These are phyloP conservation scores for Imbricaverruca yamaguchii DNA, from an alignment of 2,888 invertebrate species.

Conservation along the genomic window DNA sequence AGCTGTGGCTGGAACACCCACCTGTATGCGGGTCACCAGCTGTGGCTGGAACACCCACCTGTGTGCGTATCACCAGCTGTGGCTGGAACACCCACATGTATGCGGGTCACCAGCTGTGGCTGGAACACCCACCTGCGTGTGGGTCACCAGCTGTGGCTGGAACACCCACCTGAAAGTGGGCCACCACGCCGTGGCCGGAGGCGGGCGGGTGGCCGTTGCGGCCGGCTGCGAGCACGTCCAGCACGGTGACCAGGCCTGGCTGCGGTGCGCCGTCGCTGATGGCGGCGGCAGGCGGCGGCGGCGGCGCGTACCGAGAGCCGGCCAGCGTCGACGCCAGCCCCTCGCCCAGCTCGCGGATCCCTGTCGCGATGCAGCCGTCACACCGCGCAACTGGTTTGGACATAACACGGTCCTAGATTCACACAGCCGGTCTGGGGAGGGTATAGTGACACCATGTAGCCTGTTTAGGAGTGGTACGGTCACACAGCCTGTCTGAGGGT, in stretches of 20 bases:
- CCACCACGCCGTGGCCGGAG: conserved; percentile 60
- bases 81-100: too few species aligned
- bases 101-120: too few species aligned
- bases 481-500: too few species aligned
- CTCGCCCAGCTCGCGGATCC: conserved; percentile 79
- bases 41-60: background rate
- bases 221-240: conserved; percentile 51
- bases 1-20: too few species aligned
- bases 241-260: conserved; percentile 78
- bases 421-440: too few species aligned
- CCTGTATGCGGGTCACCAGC: too few species aligned
- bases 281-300: conserved; percentile 25
- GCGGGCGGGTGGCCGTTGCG: conserved; percentile 31
- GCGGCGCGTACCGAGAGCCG: conserved; percentile 45
- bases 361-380: conserved; percentile 39
- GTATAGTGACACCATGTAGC: too few species aligned
- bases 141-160: too few species aligned
- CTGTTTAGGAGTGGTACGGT: too few species aligned
- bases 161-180: conserved; percentile 56
- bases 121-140: too few species aligned
- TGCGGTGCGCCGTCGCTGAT: conserved; percentile 49
- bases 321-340: conserved; percentile 84
- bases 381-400: too few species aligned
- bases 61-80: conserved; percentile 30
- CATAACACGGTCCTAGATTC: too few species aligned